These are phyloP conservation scores for Heliocidaris tuberculata DNA, from an alignment of 35 echinoderm and acorn worm genomes.

Conservation along the genomic window DNA sequence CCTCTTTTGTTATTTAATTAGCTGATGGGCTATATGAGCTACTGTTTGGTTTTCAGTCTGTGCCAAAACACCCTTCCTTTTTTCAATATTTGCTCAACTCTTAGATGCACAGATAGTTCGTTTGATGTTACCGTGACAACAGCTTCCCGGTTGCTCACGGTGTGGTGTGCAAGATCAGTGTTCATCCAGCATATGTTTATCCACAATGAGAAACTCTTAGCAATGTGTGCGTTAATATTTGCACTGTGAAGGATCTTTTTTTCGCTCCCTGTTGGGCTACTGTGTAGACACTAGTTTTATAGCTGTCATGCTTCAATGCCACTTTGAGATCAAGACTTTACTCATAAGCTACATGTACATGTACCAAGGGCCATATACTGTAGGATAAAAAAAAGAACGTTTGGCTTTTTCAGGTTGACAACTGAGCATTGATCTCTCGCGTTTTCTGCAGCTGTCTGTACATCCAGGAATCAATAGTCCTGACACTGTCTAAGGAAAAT, in stretches of 20 bases:
- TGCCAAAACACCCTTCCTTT: neutral
- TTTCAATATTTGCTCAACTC: conserved; percentile 11
- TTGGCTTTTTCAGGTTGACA: neutral
- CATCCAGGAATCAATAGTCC: neutral
- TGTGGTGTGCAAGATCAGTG: neutral
- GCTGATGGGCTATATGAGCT: neutral
- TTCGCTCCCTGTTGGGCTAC: neutral
- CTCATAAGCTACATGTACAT: neutral
- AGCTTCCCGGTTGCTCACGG: neutral
- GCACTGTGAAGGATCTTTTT: neutral
- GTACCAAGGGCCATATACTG: neutral
- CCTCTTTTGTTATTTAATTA: neutral
- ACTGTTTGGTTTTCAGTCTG: neutral
- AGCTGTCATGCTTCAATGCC: neutral
- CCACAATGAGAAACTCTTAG: neutral
- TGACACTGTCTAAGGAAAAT: neutral
- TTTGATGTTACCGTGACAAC: neutral
- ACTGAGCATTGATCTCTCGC: neutral
- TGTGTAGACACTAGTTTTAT: neutral
- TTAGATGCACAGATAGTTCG: neutral
- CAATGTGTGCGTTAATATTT: neutral
- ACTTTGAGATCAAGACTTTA: neutral
- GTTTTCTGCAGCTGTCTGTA: neutral
- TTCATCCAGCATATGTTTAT: neutral
- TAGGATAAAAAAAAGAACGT: neutral